These are phyloP conservation scores for Leguminivora glycinivorella DNA, from an alignment of 1,140 invertebrate species.

Conservation along the genomic window DNA sequence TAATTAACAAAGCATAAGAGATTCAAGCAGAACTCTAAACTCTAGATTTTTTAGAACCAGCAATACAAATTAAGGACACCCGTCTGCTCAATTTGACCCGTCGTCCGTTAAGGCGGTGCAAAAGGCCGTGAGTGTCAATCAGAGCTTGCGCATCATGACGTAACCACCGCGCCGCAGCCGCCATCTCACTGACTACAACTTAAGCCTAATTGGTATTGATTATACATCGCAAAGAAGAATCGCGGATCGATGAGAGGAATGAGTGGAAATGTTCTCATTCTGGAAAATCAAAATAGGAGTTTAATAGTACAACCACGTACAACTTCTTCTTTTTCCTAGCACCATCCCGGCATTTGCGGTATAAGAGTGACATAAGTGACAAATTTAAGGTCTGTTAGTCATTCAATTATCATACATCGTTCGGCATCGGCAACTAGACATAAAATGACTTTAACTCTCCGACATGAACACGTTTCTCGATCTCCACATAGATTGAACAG, in stretches of 20 bases:
- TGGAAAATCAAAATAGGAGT: too few relatives aligned
- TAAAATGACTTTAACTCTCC: not conserved
- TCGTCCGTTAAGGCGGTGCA: slow-evolving; percentile 35
- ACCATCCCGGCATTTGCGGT: too few relatives aligned
- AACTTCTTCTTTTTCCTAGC: too few relatives aligned
- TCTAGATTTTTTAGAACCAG: not conserved
- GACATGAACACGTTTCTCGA: not conserved
- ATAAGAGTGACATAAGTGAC: too few relatives aligned
- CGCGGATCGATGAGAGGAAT: not conserved
- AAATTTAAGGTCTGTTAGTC: too few relatives aligned
- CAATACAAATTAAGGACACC: slow-evolving; percentile 4
- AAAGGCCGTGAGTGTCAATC: slow-evolving; percentile 63
- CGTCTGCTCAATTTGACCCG: not conserved
- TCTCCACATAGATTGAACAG: slow-evolving; percentile 34
- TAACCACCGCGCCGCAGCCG: slow-evolving; percentile 49
- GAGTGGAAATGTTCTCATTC: not conserved
- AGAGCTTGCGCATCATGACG: slow-evolving; percentile 52
- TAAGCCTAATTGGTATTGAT: not conserved
- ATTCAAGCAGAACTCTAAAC: not conserved
- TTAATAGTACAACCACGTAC: too few relatives aligned
- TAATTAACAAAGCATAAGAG: not conserved
- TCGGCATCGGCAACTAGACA: not conserved
- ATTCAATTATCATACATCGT: not conserved
- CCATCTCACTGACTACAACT: slow-evolving; percentile 52
- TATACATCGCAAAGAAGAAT: not conserved